Conservation (phyloP, 2,888 invertebrate species). For the Mimas tiliae region DNA sequence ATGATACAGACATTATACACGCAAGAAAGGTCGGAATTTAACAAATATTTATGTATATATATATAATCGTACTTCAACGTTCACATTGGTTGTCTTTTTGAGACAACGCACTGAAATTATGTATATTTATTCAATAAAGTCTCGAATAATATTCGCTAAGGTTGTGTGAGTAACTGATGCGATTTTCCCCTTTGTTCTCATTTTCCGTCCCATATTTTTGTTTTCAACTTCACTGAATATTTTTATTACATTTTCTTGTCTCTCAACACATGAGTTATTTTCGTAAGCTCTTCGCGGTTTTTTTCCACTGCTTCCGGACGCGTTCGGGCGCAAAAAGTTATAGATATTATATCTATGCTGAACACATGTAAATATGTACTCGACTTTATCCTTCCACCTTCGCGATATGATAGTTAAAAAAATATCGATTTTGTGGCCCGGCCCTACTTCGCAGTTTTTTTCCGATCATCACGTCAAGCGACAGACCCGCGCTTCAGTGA, state of each 20-base stretch:
- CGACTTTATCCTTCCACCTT: slow-evolving; percentile 28
- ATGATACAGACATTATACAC: slow-evolving; percentile 19
- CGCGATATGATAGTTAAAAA: slow-evolving; percentile 24
- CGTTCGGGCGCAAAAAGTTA: slow-evolving; percentile 52
- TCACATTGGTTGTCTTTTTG: slow-evolving; percentile 59
- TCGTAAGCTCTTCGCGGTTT: slow-evolving; percentile 50
- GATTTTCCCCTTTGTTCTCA: slow-evolving; percentile 70
- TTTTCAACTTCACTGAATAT: slow-evolving; percentile 77
- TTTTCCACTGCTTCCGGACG: slow-evolving; percentile 48
- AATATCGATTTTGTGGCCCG: neutral
- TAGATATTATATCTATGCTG: slow-evolving; percentile 43
- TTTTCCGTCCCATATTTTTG: slow-evolving; percentile 75
- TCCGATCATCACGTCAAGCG: neutral
- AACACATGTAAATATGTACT: slow-evolving; percentile 39
- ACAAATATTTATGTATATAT: slow-evolving; percentile 27
- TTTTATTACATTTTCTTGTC: slow-evolving; percentile 75
- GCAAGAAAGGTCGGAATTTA: slow-evolving; percentile 22
- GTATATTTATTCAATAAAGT: slow-evolving; percentile 79
- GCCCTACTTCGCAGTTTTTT: neutral
- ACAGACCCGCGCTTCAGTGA: no score
- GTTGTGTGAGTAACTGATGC: slow-evolving; percentile 70
- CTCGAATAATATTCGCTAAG: slow-evolving; percentile 71
- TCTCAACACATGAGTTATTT: slow-evolving; percentile 70
- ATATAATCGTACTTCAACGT: slow-evolving; percentile 29
- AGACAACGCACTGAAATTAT: slow-evolving; percentile 68